Evolutionary conservation across 1,140 invertebrate genomes (phyloP).

Genomic region (Helicoverpa armigera): DNA sequence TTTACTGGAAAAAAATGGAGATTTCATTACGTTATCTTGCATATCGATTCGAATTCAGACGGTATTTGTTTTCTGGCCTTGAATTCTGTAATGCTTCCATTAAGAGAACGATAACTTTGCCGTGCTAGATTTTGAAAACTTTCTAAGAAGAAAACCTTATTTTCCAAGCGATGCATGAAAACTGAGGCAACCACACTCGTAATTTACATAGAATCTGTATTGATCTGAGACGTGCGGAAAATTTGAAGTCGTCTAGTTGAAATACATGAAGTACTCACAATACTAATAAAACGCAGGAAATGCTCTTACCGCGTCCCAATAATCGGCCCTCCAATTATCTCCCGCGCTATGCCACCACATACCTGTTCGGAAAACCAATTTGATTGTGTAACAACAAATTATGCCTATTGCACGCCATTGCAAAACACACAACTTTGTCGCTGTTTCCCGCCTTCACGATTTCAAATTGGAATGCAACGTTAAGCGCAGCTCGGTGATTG

Average conservation of each 20-base stretch:
- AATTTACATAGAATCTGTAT: no score
- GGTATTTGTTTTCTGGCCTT: background rate
- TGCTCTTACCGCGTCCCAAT: conserved; percentile 40
- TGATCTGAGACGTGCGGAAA: no score
- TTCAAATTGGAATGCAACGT: conserved; percentile 85
- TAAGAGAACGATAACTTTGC: no score
- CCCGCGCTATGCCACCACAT: conserved; percentile 47
- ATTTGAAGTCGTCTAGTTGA: background rate
- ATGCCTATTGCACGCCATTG: conserved; percentile 66
- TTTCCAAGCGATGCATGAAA: no score
- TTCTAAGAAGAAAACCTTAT: no score
- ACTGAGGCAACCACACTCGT: no score
- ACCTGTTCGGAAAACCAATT: conserved; percentile 59
- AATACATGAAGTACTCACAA: conserved; percentile 29
- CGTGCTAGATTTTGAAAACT: no score
- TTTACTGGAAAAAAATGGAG: conserved; percentile 16
- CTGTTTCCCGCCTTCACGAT: conserved; percentile 81
- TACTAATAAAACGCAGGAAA: conserved; percentile 48
- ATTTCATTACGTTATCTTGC: conserved; percentile 11
- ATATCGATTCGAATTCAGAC: background rate
- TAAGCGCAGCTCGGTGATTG: conserved; percentile 83
- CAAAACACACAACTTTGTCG: conserved; percentile 74
- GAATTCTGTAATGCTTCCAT: background rate
- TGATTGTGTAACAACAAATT: conserved; percentile 71
- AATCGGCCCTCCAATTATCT: conserved; percentile 48